Conservation (phyloP, 2,797 vertebrate genomes). For the Enteromius unitaeniatus region DNA sequence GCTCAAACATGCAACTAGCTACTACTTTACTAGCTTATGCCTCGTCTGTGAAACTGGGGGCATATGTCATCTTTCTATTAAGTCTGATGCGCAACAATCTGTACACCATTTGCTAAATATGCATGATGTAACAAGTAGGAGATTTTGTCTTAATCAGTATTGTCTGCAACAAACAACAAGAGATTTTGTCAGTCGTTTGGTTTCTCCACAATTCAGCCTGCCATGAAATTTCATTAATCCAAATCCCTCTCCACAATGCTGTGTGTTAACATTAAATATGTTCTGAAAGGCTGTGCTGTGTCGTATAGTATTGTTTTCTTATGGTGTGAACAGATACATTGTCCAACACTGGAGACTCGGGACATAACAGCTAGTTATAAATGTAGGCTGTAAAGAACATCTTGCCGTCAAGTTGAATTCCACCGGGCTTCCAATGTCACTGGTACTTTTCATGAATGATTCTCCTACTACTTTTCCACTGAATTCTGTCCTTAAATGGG, state of each 20-base stretch:
- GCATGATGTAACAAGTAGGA: background rate
- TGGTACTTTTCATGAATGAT: slow-evolving; percentile 80
- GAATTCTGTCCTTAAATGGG: slow-evolving; percentile 75
- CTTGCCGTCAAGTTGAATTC: slow-evolving; percentile 78
- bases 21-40: no score
- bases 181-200: background rate
- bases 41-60: no score
- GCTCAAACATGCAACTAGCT: no score
- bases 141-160: background rate
- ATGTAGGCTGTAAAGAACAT: background rate
- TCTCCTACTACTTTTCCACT: slow-evolving; percentile 87
- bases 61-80: background rate
- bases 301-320: background rate
- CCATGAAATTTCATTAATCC: background rate
- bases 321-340: background rate
- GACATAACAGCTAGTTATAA: background rate
- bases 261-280: slow-evolving; percentile 2
- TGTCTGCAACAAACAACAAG: background rate
- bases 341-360: background rate
- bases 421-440: slow-evolving; percentile 85
- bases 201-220: background rate
- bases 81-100: background rate
- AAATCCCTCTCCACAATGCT: background rate
- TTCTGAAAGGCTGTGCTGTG: background rate
- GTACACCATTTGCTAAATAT: background rate